Conservation (phyloP, 1,140 invertebrate species). For the Dinoponera quadriceps region DNA sequence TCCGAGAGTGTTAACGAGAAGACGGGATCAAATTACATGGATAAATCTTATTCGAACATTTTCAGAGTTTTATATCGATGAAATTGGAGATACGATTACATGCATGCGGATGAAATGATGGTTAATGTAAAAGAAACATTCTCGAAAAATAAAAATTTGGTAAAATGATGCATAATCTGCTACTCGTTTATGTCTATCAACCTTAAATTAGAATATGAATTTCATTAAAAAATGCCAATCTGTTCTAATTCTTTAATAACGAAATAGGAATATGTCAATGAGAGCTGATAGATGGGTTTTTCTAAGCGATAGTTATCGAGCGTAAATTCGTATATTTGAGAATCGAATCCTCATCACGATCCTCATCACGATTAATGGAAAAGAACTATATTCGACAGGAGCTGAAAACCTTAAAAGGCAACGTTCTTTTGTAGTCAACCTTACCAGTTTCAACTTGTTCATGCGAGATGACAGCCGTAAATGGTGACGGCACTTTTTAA, state of each 20-base stretch:
- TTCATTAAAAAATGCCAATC: no score
- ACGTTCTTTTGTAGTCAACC: slow-evolving; percentile 39
- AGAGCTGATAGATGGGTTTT: neutral
- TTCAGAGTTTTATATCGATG: neutral
- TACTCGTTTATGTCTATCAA: neutral
- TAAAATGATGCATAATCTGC: neutral
- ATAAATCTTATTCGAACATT: neutral
- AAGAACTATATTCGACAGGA: slow-evolving; percentile 28
- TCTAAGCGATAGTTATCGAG: slow-evolving; percentile 10
- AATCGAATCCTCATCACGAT: slow-evolving; percentile 55
- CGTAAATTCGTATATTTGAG: neutral
- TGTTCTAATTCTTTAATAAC: slow-evolving; percentile 3
- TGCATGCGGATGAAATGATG: neutral
- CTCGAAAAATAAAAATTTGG: neutral
- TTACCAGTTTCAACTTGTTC: slow-evolving; percentile 61
- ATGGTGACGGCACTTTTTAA: slow-evolving; percentile 73
- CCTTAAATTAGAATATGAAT: no score
- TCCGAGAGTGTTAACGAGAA: neutral
- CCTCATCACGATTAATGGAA: slow-evolving; percentile 63
- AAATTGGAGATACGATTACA: neutral
- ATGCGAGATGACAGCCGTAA: slow-evolving; percentile 71
- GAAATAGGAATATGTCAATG: slow-evolving; percentile 34
- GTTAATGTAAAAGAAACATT: slow-evolving; percentile 8
- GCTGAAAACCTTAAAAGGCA: slow-evolving; percentile 57
- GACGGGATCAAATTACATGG: neutral